phyloP scores from a whole-genome alignment of 2,888 invertebrate genomes.

The Cataglyphis rosenhaueri region DNA sequence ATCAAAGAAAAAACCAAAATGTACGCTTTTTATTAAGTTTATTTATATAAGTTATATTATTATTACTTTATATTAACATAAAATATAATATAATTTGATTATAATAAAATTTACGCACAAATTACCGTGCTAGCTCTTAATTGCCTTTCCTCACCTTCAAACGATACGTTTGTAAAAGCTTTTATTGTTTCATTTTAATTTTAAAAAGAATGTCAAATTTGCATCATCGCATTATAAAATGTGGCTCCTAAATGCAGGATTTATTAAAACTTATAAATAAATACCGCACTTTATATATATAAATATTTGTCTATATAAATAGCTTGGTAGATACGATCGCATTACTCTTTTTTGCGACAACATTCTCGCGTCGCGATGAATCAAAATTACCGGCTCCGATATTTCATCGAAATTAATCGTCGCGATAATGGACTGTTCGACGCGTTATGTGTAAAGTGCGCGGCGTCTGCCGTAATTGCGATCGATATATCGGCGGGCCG shows the following conservation, averaged over 20 bases:
- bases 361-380: background rate
- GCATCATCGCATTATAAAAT: conserved; percentile 2
- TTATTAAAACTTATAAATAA: background rate
- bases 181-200: too few relatives aligned
- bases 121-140: too few relatives aligned
- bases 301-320: too few relatives aligned
- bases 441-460: conserved; percentile 38
- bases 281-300: background rate
- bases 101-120: too few relatives aligned
- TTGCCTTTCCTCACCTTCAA: too few relatives aligned
- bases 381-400: conserved; percentile 7
- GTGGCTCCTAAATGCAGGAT: background rate
- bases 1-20: too few relatives aligned
- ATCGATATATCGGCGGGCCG: conserved; percentile 36
- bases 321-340: too few relatives aligned
- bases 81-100: too few relatives aligned
- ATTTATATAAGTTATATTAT: too few relatives aligned
- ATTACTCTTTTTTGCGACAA: conserved; percentile 17
- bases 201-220: background rate
- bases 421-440: conserved; percentile 49
- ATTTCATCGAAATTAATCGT: conserved; percentile 43
- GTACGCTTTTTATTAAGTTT: too few relatives aligned
- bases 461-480: conserved; percentile 44
- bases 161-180: too few relatives aligned
- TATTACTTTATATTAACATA: too few relatives aligned